phyloP scores from a whole-genome alignment of 1,140 invertebrate genomes.

The Scaptomyza graminum region DNA sequence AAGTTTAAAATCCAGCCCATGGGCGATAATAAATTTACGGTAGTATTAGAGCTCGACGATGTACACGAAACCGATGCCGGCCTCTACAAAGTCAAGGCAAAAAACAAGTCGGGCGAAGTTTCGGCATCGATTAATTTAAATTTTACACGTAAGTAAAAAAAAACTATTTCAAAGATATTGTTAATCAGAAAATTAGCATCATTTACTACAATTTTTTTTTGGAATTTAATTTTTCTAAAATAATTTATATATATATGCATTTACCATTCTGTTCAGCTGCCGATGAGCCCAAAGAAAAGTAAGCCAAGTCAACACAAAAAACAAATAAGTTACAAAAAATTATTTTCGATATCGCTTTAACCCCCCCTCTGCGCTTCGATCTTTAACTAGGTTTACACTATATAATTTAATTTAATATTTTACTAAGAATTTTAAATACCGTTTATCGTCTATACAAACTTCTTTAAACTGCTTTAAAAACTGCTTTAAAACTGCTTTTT shows the following conservation, averaged over 20 bases:
- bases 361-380: no score
- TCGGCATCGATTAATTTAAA: constrained; percentile 99
- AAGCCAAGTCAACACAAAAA: constrained; percentile 84
- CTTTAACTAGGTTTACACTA: no score
- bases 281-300: constrained; percentile 93
- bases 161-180: not conserved
- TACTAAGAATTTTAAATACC: no score
- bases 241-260: constrained; percentile 23
- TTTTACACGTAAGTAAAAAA: constrained; percentile 95
- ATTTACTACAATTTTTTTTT: no score
- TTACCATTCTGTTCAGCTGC: constrained; percentile 86
- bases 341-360: no score
- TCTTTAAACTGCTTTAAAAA: not conserved
- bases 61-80: constrained; percentile 98
- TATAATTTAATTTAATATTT: no score
- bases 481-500: constrained; percentile 8
- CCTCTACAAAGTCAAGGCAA: constrained; percentile 98
- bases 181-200: no score
- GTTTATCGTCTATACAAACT: no score
- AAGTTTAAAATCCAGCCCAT: constrained; percentile 93
- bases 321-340: no score
- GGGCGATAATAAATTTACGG: constrained; percentile 93
- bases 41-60: constrained; percentile 96
- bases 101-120: constrained; percentile 98
- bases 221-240: not conserved